These are phyloP conservation scores for Atrichornis clamosus DNA, from an alignment of 2,113 vertebrate species.

Conservation along the genomic window DNA sequence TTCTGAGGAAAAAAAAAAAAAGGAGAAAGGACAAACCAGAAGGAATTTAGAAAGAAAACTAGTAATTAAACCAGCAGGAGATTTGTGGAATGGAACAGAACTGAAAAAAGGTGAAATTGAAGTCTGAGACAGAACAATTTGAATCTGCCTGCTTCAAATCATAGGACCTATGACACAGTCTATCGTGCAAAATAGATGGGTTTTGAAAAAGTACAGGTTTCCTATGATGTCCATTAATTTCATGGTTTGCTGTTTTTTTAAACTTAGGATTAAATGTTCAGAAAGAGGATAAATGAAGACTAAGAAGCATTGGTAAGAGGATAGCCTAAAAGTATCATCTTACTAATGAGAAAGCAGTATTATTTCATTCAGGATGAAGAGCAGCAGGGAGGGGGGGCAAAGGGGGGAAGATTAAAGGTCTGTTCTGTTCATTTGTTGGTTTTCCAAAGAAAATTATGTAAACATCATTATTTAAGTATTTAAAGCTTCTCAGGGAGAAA, in stretches of 20 bases:
- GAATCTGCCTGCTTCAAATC: not conserved
- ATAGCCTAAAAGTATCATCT: not conserved
- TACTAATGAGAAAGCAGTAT: conserved; percentile 5
- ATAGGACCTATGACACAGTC: not conserved
- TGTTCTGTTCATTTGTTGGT: not conserved
- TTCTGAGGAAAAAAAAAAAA: not conserved
- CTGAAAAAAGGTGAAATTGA: not conserved
- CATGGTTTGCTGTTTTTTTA: not conserved
- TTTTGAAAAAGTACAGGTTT: not conserved
- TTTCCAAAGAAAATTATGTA: not conserved
- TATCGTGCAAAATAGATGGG: not conserved
- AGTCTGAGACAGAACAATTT: not conserved
- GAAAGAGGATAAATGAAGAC: conserved; percentile 14
- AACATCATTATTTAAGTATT: not conserved
- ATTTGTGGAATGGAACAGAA: not conserved
- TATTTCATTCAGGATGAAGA: not conserved
- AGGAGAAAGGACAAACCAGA: not conserved
- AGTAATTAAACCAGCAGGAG: not conserved
- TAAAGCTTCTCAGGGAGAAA: not conserved
- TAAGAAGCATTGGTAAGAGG: not conserved
- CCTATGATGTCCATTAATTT: not conserved
- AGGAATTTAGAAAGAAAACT: not conserved
- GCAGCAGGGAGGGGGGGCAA: rapidly evolving
- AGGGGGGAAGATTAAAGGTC: not conserved
- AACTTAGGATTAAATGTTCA: not conserved